Evolutionary conservation across 2,113 vertebrate genomes (phyloP).

Genomic region (Thunnus thynnus): DNA sequence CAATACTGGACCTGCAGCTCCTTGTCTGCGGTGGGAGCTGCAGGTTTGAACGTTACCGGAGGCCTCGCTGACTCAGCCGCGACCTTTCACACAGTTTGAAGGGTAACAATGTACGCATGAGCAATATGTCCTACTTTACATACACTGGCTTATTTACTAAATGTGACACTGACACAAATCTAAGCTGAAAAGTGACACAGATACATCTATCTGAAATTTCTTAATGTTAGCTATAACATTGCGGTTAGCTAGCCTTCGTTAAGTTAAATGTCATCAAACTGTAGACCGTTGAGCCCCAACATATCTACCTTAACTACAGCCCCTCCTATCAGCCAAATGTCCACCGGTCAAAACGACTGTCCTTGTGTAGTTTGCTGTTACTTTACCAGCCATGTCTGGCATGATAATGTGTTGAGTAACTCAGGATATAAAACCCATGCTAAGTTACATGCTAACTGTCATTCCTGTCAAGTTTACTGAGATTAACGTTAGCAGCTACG

Average conservation of each 20-base stretch:
- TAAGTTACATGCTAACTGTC: not conserved
- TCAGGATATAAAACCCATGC: not conserved
- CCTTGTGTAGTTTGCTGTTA: not conserved
- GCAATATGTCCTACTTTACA: rapidly evolving
- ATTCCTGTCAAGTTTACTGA: rapidly evolving
- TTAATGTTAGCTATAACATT: not conserved
- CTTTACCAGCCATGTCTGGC: too few relatives aligned
- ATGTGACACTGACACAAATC: not conserved
- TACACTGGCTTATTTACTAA: rapidly evolving
- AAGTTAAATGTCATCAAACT: not conserved
- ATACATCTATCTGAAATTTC: not conserved
- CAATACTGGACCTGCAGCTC: too few relatives aligned
- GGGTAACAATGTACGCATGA: not conserved
- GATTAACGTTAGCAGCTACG: not conserved
- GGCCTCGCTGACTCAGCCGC: not conserved
- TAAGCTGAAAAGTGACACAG: not conserved
- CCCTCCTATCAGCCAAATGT: too few relatives aligned
- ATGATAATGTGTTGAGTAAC: not conserved
- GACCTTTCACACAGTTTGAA: conserved; percentile 45
- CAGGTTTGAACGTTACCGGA: too few relatives aligned
- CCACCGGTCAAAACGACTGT: not conserved
- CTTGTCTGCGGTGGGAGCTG: too few relatives aligned
- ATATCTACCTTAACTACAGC: not conserved
- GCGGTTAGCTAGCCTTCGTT: not conserved
- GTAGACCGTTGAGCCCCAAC: too few relatives aligned